These are phyloP conservation scores for Trachelus tabidus DNA, from an alignment of 2,888 invertebrate genomes.

Conservation along the genomic window DNA sequence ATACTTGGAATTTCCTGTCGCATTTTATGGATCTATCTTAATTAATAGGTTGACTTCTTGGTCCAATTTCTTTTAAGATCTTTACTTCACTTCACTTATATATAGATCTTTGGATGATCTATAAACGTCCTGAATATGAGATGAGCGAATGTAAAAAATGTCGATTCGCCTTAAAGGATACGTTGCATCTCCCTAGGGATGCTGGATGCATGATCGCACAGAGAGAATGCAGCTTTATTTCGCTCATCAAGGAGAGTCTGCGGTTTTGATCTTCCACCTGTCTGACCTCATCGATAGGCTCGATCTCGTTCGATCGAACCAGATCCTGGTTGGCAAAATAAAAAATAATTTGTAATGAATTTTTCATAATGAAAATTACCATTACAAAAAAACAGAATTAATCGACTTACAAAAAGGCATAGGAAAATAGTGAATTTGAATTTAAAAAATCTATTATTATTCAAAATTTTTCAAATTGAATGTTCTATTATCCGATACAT, in stretches of 20 bases:
- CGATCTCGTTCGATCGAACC: neutral
- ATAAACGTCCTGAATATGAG: neutral
- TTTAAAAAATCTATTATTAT: no score
- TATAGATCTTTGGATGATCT: neutral
- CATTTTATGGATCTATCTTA: neutral
- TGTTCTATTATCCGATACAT: no score
- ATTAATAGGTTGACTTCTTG: neutral
- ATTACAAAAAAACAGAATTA: neutral
- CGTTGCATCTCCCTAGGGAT: neutral
- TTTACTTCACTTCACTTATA: neutral
- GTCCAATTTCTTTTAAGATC: neutral
- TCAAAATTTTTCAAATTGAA: no score
- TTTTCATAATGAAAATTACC: neutral
- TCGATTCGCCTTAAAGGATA: neutral
- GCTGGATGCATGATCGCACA: neutral
- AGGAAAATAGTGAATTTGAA: no score
- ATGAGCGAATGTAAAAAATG: neutral
- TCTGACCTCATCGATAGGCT: neutral
- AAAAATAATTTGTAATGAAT: neutral
- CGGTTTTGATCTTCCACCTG: constrained; percentile 23
- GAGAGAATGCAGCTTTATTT: constrained; percentile 24
- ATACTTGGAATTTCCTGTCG: neutral
- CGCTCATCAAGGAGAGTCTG: constrained; percentile 22
- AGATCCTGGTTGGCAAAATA: neutral
- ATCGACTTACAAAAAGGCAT: no score